A percentile compares a stretch with the other conserved stretches of the same genome.
phyloP scores from a whole-genome alignment of 2,888 invertebrate species.

The Eurytoma californica region DNA sequence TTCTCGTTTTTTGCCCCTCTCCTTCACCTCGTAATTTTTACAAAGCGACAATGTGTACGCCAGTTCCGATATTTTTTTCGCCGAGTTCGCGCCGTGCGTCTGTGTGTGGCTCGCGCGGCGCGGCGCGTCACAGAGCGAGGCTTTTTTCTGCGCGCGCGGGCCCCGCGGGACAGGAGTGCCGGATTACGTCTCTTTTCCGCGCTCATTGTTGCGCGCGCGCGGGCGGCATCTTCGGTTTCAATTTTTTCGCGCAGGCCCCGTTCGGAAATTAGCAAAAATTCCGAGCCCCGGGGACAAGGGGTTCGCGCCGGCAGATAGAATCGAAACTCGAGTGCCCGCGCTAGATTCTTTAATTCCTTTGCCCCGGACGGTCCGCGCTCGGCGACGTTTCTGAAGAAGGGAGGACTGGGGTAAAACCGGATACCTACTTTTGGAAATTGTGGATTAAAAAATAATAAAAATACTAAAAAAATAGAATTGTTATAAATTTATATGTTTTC shows the following conservation, averaged over 20 bases:
- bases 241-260: not conserved
- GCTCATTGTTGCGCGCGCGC: constrained; percentile 1
- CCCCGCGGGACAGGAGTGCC: constrained; percentile 22
- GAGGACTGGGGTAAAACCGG: no score
- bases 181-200: constrained; percentile 24
- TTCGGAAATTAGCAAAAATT: not conserved
- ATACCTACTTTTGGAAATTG: no score
- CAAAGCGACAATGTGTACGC: no score
- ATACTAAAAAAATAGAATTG: no score
- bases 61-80: not conserved
- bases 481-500: no score
- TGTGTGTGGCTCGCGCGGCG: not conserved
- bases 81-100: not conserved
- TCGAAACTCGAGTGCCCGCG: no score
- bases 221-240: constrained; percentile 13
- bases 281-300: no score
- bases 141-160: not conserved
- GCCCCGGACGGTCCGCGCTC: no score
- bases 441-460: no score
- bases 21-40: not conserved
- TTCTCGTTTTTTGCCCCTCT: not conserved
- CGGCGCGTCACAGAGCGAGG: not conserved
- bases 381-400: no score
- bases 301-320: no score
- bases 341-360: no score